phyloP scores from a whole-genome alignment of 2,113 vertebrate genomes.

The Perca flavescens region DNA sequence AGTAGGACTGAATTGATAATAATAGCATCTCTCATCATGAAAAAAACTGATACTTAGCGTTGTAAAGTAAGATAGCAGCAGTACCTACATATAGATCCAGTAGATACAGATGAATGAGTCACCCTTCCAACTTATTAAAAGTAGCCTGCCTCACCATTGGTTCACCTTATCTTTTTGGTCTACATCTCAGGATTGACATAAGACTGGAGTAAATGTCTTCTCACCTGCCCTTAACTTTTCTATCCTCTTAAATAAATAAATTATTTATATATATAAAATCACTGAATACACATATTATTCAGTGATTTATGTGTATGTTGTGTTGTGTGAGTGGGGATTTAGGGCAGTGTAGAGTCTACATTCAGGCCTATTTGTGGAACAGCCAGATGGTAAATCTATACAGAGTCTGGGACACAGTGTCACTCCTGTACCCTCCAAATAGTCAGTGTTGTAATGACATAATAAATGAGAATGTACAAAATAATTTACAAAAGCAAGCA shows the following conservation, averaged over 20 bases:
- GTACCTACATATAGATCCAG: not conserved
- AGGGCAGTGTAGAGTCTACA: conserved; percentile 25
- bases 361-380: conserved; percentile 72
- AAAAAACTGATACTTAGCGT: not conserved
- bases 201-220: not conserved
- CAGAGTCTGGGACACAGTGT: conserved; percentile 47
- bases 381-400: conserved; percentile 72
- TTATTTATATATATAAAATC: too few relatives aligned
- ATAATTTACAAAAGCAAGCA: not conserved
- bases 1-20: not conserved
- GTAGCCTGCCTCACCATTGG: conserved; percentile 8
- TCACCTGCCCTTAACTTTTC: not conserved
- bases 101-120: conserved; percentile 22
- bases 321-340: conserved; percentile 40
- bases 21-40: not conserved
- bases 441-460: conserved; percentile 53
- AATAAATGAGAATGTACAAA: conserved; percentile 28
- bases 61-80: not conserved
- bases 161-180: conserved; percentile 1
- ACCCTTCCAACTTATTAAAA: conserved; percentile 9
- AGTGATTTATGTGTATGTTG: conserved; percentile 50
- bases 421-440: conserved; percentile 44
- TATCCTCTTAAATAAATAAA: not conserved
- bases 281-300: not conserved
- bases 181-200: not conserved